Percentiles rank a stretch among this genome's conserved stretches.
Evolutionary conservation across 1,140 invertebrate genomes (phyloP).

Genomic region (Drosophila nannoptera): DNA sequence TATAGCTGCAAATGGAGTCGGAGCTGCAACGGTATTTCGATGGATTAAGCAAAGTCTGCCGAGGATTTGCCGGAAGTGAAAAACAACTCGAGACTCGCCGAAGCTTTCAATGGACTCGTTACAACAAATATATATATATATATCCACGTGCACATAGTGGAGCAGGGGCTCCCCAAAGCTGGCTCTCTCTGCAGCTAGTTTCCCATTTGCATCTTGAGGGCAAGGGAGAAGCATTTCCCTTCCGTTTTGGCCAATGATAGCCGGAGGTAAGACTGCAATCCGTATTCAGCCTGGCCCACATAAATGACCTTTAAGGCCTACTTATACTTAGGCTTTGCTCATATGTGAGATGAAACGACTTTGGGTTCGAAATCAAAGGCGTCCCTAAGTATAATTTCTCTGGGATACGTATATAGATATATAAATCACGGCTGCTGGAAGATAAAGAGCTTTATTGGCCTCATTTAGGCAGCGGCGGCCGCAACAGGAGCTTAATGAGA

Average conservation of each 20-base stretch:
- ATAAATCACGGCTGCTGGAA: conserved; percentile 70
- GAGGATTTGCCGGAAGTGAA: background rate
- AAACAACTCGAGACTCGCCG: too few species aligned
- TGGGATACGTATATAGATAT: conserved; percentile 41
- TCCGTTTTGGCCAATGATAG: too few species aligned
- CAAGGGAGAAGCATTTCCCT: too few species aligned
- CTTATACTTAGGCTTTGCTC: background rate
- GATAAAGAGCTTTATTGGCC: conserved; percentile 76
- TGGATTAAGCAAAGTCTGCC: conserved; percentile 18
- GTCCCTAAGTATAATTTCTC: conserved; percentile 58
- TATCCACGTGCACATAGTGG: too few species aligned
- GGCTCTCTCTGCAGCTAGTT: too few species aligned
- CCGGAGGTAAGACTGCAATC: background rate
- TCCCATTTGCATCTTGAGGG: too few species aligned
- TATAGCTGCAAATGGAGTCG: background rate
- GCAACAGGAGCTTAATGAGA: conserved; percentile 64
- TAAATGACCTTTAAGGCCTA: background rate
- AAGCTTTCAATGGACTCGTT: too few species aligned
- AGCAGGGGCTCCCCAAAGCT: too few species aligned
- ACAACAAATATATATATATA: too few species aligned
- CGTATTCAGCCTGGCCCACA: background rate
- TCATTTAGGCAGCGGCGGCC: conserved; percentile 59
- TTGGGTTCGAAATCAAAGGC: conserved; percentile 62
- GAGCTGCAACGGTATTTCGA: conserved; percentile 8
- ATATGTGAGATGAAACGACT: conserved; percentile 1